Percentiles rank a stretch among this genome's conserved stretches.
phyloP scores from a whole-genome alignment of 2,113 vertebrate species.

The Sorex fumeus region DNA sequence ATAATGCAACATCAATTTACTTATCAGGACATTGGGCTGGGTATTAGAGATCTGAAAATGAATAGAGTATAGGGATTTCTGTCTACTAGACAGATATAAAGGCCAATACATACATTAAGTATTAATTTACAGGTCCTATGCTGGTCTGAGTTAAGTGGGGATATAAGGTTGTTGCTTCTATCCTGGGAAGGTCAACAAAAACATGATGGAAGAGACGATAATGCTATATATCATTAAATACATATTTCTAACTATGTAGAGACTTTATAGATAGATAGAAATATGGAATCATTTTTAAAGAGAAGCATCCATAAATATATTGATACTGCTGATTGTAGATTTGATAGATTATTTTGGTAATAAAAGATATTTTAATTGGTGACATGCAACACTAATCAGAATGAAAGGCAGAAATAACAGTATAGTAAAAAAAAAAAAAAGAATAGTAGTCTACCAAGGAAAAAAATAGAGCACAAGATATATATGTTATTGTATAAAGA shows the following conservation, averaged over 20 bases:
- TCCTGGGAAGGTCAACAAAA: not conserved
- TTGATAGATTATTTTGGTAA: no score
- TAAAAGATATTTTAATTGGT: no score
- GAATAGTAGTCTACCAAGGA: no score
- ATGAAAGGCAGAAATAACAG: no score
- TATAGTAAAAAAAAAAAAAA: no score
- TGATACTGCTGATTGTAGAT: no score
- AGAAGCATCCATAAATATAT: no score
- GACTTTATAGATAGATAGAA: not conserved
- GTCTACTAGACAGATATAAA: not conserved
- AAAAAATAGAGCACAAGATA: no score
- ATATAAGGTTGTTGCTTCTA: not conserved
- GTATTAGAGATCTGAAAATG: not conserved
- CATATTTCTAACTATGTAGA: not conserved
- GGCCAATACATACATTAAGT: not conserved
- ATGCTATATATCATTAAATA: not conserved
- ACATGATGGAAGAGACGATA: not conserved
- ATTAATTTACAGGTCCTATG: not conserved
- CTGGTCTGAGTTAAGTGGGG: not conserved
- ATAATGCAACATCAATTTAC: constrained; percentile 15
- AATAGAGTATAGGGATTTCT: not conserved
- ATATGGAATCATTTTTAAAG: no score
- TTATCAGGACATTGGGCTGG: not conserved
- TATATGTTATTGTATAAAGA: no score
- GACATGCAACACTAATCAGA: no score